phyloP scores from a whole-genome alignment of 2,113 vertebrate genomes.

The Rhodinocichla rosea region DNA sequence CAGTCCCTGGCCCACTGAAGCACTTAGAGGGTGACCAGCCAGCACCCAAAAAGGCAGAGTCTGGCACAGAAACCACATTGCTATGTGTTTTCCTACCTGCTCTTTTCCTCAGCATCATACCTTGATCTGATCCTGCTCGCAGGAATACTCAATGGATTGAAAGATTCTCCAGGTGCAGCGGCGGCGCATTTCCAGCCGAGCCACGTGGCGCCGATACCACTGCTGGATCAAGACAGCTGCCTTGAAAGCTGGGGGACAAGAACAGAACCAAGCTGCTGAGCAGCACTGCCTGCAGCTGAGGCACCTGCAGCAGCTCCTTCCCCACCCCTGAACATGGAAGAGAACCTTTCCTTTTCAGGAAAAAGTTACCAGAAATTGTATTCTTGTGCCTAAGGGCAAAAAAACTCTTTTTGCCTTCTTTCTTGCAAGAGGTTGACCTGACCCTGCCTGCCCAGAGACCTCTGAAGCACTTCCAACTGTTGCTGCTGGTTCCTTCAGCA shows the following conservation, averaged over 20 bases:
- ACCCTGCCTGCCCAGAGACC: neutral
- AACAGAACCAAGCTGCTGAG: neutral
- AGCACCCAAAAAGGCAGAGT: neutral
- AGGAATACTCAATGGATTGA: slow-evolving; percentile 90
- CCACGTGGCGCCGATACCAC: slow-evolving; percentile 87
- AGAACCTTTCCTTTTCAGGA: neutral
- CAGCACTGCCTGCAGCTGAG: neutral
- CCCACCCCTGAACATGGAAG: neutral
- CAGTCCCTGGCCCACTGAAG: neutral
- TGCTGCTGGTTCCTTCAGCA: neutral
- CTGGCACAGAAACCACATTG: neutral
- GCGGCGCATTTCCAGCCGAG: slow-evolving; percentile 87
- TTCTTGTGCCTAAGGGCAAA: neutral
- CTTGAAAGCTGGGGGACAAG: slow-evolving; percentile 79
- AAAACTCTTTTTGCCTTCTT: accelerated
- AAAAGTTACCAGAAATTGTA: neutral
- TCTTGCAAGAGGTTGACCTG: neutral
- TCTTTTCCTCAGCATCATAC: slow-evolving; percentile 39
- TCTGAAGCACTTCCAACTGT: neutral
- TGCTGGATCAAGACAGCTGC: slow-evolving; percentile 87
- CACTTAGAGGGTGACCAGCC: neutral
- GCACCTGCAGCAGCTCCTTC: neutral
- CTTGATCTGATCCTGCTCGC: slow-evolving; percentile 92
- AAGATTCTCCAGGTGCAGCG: slow-evolving; percentile 94
- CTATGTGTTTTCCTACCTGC: neutral